Evolutionary conservation across 1,140 invertebrate species (phyloP).

Genomic region (Drosophila seguyi): DNA sequence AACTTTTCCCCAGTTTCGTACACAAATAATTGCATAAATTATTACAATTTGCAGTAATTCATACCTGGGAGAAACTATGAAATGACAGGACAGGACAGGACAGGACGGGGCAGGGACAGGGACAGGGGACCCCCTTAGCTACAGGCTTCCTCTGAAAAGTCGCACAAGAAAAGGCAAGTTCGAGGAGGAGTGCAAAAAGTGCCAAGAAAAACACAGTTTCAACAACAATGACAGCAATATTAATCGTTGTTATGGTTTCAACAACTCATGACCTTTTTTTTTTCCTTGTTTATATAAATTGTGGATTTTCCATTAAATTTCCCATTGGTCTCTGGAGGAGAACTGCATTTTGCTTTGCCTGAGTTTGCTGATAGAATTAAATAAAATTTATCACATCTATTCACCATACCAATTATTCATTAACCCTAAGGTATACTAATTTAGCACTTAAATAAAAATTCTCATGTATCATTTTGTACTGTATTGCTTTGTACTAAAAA

Average conservation of each 20-base stretch:
- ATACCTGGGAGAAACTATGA: conserved; percentile 36
- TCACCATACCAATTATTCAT: too few relatives aligned
- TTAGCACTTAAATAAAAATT: too few relatives aligned
- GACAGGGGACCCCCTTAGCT: background rate
- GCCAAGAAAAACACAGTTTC: conserved; percentile 2
- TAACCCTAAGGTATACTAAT: too few relatives aligned
- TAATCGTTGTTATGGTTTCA: conserved; percentile 17
- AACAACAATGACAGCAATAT: conserved; percentile 18
- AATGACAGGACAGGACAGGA: conserved; percentile 32
- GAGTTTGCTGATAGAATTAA: background rate
- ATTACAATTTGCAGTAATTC: conserved; percentile 50
- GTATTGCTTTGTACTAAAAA: too few relatives aligned
- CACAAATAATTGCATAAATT: conserved; percentile 51
- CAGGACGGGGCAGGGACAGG: background rate
- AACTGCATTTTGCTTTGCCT: background rate
- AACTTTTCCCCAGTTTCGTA: conserved; percentile 40
- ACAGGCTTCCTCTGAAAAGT: background rate
- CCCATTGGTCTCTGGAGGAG: background rate
- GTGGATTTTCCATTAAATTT: background rate
- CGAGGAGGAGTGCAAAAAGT: conserved; percentile 9
- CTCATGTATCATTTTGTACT: too few relatives aligned
- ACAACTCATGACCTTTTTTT: background rate
- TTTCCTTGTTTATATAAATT: background rate
- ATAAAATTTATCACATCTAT: too few relatives aligned
- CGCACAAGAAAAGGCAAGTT: background rate